Base-by-base conservation (phyloP, 1,140 invertebrate genomes). In the Maniola jurtina region DNA sequence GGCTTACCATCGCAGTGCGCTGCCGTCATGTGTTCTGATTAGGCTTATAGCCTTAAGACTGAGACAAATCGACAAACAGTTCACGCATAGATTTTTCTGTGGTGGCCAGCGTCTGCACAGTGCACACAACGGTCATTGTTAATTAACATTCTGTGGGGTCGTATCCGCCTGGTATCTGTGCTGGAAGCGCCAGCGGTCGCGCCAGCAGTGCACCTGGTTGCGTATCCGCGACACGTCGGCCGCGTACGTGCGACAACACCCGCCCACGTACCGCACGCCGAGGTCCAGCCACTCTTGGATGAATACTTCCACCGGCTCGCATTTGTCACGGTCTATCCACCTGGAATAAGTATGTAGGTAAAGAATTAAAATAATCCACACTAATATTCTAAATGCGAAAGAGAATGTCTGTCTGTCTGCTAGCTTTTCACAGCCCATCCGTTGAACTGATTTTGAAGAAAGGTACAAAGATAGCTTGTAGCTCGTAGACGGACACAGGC, bases 191-290 rank as follows among this genome's bases (percentile, higher is more conserved):
- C 80, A 81, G 61, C 81, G 82, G 70, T 90, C 86, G 0, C 84
- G 72, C 93, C 93, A 93, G 74, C 89, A 91, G 66, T 88, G 83
- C 40, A 93, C 92, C 79, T 93, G 91, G 70, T 91, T 92, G 48
- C 89, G 84, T 69, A 93, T 93, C 36, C 92, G 88, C 5, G 89
- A 91, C 5, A 93, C 91, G 71, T 95, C 94, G 0, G 92, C 88
- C 16, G 94, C 93, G 73, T 94, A 93, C 0, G 94, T 93, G 59
- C 94, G 88, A 79, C 95, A 96, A 76, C 95, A 95, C 5, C 95
- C 95, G 40, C 95, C 95, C 10, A 96, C 87, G 80, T 93, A 94
- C 15, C 88, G 91, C 25, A 94, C 94, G 14, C 94, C 94, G 5
- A 93, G 74, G 25, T 93, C 87, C 45, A 95, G 70, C 94, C 95